A percentile compares a stretch with the other conserved stretches of the same genome.
Conservation (phyloP, 2,113 vertebrate species). For the Ptilorrhoa leucosticta region DNA sequence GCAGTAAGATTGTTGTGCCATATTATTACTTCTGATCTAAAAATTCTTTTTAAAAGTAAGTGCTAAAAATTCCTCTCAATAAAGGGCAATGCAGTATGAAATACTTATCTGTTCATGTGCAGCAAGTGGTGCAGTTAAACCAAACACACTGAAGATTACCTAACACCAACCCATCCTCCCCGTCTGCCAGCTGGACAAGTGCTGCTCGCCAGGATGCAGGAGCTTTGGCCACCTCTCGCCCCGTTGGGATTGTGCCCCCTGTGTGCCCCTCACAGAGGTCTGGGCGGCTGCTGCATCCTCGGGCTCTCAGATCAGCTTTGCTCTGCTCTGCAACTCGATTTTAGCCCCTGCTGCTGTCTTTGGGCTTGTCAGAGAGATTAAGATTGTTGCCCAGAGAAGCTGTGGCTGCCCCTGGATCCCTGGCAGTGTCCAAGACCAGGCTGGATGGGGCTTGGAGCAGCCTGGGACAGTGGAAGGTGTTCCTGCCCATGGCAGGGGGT, state of each 20-base stretch:
- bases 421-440: not conserved
- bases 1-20: not conserved
- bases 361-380: not conserved
- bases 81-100: not conserved
- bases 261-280: not conserved
- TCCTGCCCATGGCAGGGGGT: not conserved
- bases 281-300: not conserved
- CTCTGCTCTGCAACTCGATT: not conserved
- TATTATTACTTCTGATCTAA: not conserved
- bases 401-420: not conserved
- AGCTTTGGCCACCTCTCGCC: not conserved
- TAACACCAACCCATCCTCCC: fast-evolving
- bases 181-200: not conserved
- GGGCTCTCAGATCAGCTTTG: not conserved
- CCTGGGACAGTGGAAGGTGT: not conserved
- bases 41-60: not conserved
- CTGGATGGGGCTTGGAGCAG: not conserved
- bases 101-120: not conserved
- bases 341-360: fast-evolving
- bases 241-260: fast-evolving
- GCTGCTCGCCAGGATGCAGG: fast-evolving
- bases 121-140: not conserved
- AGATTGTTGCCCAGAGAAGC: not conserved
- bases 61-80: not conserved
- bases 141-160: fast-evolving